Base-by-base conservation (phyloP, 2,113 vertebrate genomes). In the Oreocharis arfaki region DNA sequence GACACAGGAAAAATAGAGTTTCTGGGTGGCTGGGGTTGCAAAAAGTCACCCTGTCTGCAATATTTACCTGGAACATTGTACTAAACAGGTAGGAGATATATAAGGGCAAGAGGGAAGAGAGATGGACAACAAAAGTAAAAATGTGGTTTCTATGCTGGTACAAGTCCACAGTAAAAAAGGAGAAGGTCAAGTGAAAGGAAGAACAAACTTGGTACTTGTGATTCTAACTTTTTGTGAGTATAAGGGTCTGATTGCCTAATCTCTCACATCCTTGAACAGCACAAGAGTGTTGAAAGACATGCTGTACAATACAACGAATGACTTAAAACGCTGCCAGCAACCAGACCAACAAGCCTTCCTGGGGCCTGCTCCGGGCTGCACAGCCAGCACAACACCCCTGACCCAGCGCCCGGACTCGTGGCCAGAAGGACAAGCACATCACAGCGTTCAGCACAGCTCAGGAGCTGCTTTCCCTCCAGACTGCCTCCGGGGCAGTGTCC, bases 311-410 rank as follows among this genome's bases (percentile, higher is more conserved):
- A 57, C 41, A 84, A 49, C 10, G 52, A 50, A 79, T 11, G 0
- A 21, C 49, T 60, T 24, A 21, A 59, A 74, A 67, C 0, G 0
- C 44, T 85, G 47, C 57, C 52, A 79, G 49, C 53, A 55, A 8
- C 50, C 65, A 71, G 47, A 42, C 46, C 78, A 44, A 7, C 6
- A 5, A 10, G 4, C 35, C 35, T 46, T 50, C 19, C 10, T 16
- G 24, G 37, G 39, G 23, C 35, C 19, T 24, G 63, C 3, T 37
- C 68, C 55, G 13, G 11, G 56, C 56, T 70, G 27, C 50, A 39
- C n/a, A 56, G 33, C 18, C 65, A 33, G 7, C 20, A 39, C 27
- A 6, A 0, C 56, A 46, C 2, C 16, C 21, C 7, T 0, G 1
- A 35, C 4, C 13, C 44, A 37, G 59, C 2, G 10, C 19, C 22